Conservation (phyloP, 2,888 invertebrate genomes). For the Argynnis bischoffii region DNA sequence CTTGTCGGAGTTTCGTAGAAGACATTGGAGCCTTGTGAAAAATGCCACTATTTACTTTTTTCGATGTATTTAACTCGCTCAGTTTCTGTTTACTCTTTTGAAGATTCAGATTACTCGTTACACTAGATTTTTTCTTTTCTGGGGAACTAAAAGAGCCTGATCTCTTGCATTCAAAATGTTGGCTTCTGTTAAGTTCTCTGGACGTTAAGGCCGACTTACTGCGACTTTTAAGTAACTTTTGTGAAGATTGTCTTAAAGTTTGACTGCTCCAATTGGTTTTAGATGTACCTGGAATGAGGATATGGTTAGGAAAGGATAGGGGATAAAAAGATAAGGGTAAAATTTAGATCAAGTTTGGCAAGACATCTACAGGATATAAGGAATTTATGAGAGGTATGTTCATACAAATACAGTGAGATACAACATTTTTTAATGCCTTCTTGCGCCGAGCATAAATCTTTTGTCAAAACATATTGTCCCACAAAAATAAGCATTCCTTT, state of each 20-base stretch:
- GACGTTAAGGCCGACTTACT: slow-evolving; percentile 42
- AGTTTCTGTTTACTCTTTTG: slow-evolving; percentile 9
- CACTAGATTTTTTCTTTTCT: slow-evolving; percentile 21
- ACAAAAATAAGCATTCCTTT: no score
- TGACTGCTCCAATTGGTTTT: slow-evolving; percentile 31
- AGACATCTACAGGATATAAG: no score
- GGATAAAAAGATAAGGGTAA: slow-evolving; percentile 27
- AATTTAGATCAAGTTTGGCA: neutral
- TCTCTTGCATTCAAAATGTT: slow-evolving; percentile 25
- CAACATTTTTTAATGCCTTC: no score
- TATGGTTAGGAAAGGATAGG: slow-evolving; percentile 33
- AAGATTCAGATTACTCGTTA: slow-evolving; percentile 4
- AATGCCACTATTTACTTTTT: neutral
- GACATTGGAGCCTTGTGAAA: neutral
- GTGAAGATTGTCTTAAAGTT: slow-evolving; percentile 32
- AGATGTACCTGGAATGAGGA: slow-evolving; percentile 49
- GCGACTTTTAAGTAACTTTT: slow-evolving; percentile 33
- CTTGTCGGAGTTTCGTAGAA: slow-evolving; percentile 1
- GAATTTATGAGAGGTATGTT: no score
- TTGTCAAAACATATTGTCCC: no score
- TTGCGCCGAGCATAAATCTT: no score
- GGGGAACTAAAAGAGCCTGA: neutral
- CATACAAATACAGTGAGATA: no score
- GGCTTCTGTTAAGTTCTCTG: slow-evolving; percentile 20
- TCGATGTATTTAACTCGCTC: neutral